Evolutionary conservation across 2,113 vertebrate species (phyloP), one percentile per base, ranked within the genome.

Genomic region (Ceratotherium simum): DNA sequence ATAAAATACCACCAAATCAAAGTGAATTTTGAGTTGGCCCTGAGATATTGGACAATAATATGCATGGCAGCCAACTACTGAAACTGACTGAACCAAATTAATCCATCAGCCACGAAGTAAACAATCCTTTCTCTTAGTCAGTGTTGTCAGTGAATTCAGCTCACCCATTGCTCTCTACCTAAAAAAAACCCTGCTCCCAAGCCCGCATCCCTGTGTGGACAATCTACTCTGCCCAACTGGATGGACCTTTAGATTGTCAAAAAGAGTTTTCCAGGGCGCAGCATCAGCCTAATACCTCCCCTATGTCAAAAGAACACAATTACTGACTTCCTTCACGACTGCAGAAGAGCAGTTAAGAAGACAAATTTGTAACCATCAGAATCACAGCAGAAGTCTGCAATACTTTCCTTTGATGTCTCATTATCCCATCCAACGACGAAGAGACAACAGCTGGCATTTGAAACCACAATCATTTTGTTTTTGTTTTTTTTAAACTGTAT

Each of bases 381-480:
- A 72, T 39, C 90, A 36, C 31, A 79, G 60, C 60, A 51, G 46
- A 60, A 60, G 13, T 62, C 17, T 65, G 20, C 4, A 9, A 91
- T 9, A 56, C 17, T 76, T 89, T 58, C 10, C 8, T 95, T 69
- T 81, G 73, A 83, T 21, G 4, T 72, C 31, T 90, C 29, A 33
- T 54, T 42, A 90, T 39, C 17, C 10, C 23, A 72, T 18, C 65
- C 51, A 67, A 16, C 11, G 90, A 93, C 56, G 27, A 70, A 79
- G 60, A 90, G 29, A 60, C 36, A 73, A 80, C 25, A 87, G 79
- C 14, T 90, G 78, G 75, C 72, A 96, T 65, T 75, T 92, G 84
- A 94, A 95, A 46, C 64, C 89, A 69, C 7, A 92, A 79, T 80
- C n/a, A 90, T 60, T 64, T 88, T 33, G 51, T 1, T n/a, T 73